Evolutionary conservation across 2,797 vertebrate genomes (phyloP), one percentile per base, ranked within the genome.

Genomic region (Lepilemur ruficaudatus): DNA sequence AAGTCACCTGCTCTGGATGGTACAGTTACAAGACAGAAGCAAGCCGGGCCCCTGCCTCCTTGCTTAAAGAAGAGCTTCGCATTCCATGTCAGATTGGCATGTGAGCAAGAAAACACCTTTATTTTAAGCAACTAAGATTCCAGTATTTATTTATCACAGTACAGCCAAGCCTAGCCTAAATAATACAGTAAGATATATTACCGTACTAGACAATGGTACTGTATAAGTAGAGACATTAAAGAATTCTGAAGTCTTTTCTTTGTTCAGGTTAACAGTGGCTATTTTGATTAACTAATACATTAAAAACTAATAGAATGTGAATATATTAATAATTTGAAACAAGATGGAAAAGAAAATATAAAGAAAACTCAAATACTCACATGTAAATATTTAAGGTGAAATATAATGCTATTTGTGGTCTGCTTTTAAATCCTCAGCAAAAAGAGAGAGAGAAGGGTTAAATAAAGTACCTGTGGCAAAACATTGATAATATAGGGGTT

Each of bases 361-460:
- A 88, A 82, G 9, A 35, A 61, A 76, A 70, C 1, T 48, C 32
- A 83, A 50, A 82, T 30, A 82, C 20, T 92, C 50, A 78, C 28
- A 67, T 7, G 50, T 72, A 94, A 30, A 17, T 52, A 67, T 57
- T 85, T 89, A 75, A 69, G 38, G 32, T 81, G 7, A 91, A 87
- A 89, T 87, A 65, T 13, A 55, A 48, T 75, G 14, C 2, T 78
- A 67, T 46, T 92, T 88, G 32, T 79, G n/a, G 89, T 65, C 57
- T 32, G 7, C 35, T 84, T 95, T 88, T 48, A 93, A 95, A 84
- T 81, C 11, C 67, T 90, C 69, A 90, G 55, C 3, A 81, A 86
- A 89, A 84, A 75, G 14, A 89, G 1, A 75, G 6, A 73, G 22
- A 65, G 35, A 79, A 79, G 38, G 2, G 8, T 50, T 84, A 87